A percentile compares a stretch with the other conserved stretches of the same genome.
phyloP scores from a whole-genome alignment of 2,797 vertebrate species.

The Ispidina picta region DNA sequence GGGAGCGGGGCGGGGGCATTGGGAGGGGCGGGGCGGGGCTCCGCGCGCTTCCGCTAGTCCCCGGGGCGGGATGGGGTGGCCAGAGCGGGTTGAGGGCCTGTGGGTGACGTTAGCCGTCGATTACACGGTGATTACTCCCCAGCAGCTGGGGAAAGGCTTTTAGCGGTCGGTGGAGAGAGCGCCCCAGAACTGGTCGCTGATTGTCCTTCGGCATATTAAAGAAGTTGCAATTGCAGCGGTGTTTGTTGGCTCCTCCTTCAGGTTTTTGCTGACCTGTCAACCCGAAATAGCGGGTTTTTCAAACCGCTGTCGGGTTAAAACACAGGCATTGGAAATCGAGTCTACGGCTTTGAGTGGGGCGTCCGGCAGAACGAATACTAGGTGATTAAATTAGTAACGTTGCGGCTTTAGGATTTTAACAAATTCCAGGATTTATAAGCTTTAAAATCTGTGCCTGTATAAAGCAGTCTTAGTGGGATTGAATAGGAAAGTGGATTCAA shows the following conservation, averaged over 20 bases:
- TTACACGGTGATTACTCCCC: not conserved
- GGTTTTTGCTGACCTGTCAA: rapidly evolving
- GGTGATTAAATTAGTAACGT: rapidly evolving
- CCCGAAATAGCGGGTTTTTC: rapidly evolving
- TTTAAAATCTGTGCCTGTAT: not conserved
- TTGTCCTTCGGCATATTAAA: rapidly evolving
- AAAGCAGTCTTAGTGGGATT: not conserved
- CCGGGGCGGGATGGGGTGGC: rapidly evolving
- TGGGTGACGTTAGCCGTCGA: too few species aligned
- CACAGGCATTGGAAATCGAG: rapidly evolving
- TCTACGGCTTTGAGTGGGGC: too few species aligned
- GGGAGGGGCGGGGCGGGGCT: too few species aligned
- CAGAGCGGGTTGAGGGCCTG: rapidly evolving
- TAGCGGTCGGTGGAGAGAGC: rapidly evolving
- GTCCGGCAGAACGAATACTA: rapidly evolving
- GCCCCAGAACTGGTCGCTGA: rapidly evolving
- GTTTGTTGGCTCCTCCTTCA: rapidly evolving
- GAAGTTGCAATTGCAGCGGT: rapidly evolving
- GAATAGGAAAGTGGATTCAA: not conserved
- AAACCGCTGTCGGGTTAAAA: rapidly evolving
- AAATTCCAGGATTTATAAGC: not conserved
- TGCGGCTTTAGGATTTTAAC: rapidly evolving
- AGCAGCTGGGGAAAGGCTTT: not conserved
- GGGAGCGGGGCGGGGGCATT: too few species aligned
- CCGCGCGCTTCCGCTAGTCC: too few species aligned